Evolutionary conservation across 2,113 vertebrate species (phyloP).

Genomic region (Trogon surrucura): DNA sequence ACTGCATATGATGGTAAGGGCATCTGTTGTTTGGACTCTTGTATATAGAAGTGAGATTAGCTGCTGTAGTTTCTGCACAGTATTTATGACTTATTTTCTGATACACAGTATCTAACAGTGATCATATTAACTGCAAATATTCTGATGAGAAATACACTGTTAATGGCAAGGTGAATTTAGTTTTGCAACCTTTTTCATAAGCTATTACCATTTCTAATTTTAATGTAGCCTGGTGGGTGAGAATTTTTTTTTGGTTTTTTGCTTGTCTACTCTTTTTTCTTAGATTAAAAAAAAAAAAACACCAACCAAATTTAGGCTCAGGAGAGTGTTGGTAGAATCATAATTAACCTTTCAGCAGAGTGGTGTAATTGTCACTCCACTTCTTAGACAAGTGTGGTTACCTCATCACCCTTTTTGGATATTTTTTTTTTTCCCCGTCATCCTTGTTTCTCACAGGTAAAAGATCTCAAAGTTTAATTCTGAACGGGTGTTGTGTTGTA

Average conservation of each 20-base stretch:
- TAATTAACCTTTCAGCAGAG: conserved; percentile 45
- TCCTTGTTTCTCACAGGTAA: conserved; percentile 34
- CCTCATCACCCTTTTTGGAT: conserved; percentile 19
- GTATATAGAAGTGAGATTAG: not conserved
- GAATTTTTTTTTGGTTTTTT: not conserved
- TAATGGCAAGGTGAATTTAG: not conserved
- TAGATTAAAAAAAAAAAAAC: not conserved
- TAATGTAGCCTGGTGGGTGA: not conserved
- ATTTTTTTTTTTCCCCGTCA: not conserved
- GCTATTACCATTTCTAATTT: not conserved
- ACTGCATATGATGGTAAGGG: not conserved
- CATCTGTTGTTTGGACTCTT: not conserved
- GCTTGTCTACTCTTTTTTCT: not conserved
- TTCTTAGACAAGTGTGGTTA: not conserved
- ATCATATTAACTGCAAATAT: not conserved
- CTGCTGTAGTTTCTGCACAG: not conserved
- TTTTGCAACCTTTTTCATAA: conserved; percentile 22
- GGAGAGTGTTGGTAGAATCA: not conserved
- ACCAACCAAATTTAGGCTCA: not conserved
- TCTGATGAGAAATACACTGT: not conserved
- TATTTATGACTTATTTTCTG: not conserved
- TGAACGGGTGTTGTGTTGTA: conserved; percentile 51
- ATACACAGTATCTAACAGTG: not conserved
- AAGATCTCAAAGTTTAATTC: conserved; percentile 55
- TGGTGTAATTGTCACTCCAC: not conserved